Conservation (phyloP, 1,140 invertebrate genomes). For the Dinoponera quadriceps region DNA sequence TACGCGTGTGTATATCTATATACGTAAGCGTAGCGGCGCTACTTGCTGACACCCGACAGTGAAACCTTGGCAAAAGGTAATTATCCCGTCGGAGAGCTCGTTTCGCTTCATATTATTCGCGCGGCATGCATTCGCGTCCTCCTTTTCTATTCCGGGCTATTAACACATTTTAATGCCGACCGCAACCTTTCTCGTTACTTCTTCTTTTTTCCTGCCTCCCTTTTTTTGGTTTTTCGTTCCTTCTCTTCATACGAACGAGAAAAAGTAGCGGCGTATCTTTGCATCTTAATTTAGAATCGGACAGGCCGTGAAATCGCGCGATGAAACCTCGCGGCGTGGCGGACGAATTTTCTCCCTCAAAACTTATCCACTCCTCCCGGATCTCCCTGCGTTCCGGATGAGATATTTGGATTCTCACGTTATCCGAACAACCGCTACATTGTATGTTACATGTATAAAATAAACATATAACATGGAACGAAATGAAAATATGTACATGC, state of each 20-base stretch:
- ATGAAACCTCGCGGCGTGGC: neutral
- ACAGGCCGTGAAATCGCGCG: slow-evolving; percentile 6
- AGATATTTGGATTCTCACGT: neutral
- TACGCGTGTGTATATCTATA: slow-evolving; percentile 10
- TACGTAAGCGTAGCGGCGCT: neutral
- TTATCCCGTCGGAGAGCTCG: slow-evolving; percentile 66
- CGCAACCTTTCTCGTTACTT: neutral
- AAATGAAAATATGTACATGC: neutral
- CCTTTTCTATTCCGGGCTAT: neutral
- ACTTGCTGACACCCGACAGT: neutral
- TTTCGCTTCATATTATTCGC: slow-evolving; percentile 62
- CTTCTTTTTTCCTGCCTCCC: neutral
- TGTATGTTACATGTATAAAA: neutral
- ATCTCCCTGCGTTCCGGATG: neutral
- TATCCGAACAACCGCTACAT: neutral
- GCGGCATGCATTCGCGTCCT: slow-evolving; percentile 15
- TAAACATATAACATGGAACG: neutral
- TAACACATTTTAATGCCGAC: slow-evolving; percentile 8
- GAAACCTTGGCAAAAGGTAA: slow-evolving; percentile 60
- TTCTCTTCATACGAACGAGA: neutral
- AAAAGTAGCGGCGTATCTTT: slow-evolving; percentile 19
- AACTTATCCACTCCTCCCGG: neutral
- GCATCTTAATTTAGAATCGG: slow-evolving; percentile 63
- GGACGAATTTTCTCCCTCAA: neutral
- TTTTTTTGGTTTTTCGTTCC: too few relatives aligned